These are phyloP conservation scores for Corythoichthys haematopterus DNA, from an alignment of 2,113 vertebrate species.

Conservation along the genomic window DNA sequence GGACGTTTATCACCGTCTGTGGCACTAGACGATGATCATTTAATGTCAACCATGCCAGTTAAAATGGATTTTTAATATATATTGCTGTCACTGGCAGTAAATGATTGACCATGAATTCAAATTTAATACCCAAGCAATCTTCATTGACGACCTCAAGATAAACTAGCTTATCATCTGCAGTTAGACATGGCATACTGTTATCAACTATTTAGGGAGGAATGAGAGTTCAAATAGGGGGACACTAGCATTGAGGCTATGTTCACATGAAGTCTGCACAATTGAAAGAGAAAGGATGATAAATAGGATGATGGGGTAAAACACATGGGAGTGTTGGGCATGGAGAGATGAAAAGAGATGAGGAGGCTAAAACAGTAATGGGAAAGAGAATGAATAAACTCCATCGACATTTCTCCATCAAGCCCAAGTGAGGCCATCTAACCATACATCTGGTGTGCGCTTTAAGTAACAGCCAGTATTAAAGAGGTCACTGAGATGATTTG, in stretches of 20 bases:
- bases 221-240: constrained; percentile 14
- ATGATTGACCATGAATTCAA: background rate
- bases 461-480: constrained; percentile 71
- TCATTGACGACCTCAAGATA: background rate
- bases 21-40: too few relatives aligned
- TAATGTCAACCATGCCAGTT: too few relatives aligned
- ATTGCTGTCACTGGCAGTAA: too few relatives aligned
- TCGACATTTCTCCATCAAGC: constrained; percentile 32
- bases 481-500: constrained; percentile 64
- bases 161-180: background rate
- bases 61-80: too few relatives aligned
- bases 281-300: constrained; percentile 31
- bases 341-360: constrained; percentile 22
- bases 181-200: constrained; percentile 7
- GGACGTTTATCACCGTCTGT: too few relatives aligned
- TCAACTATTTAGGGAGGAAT: constrained; percentile 31
- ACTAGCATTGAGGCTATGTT: constrained; percentile 4
- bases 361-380: constrained; percentile 16
- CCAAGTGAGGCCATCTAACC: constrained; percentile 33
- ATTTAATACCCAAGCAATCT: background rate
- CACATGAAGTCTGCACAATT: constrained; percentile 11
- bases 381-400: constrained; percentile 10
- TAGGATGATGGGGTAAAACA: constrained; percentile 20
- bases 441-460: constrained; percentile 56
- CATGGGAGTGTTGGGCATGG: background rate